Evolutionary conservation across 1,140 invertebrate genomes (phyloP).

Genomic region (Drosophila malerkotliana): DNA sequence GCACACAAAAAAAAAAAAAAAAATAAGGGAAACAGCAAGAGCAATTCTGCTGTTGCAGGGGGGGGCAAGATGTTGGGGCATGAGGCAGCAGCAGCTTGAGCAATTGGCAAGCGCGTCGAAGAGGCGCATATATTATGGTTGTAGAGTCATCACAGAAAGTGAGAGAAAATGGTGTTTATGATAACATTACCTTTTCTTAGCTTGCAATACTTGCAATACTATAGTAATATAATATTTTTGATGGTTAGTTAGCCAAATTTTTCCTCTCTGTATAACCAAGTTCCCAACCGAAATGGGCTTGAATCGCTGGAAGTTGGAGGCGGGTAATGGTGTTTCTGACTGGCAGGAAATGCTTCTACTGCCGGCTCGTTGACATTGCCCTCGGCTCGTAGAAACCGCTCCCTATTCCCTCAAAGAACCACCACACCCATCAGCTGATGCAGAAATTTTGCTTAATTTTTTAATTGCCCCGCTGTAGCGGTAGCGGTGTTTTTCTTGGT

Average conservation of each 20-base stretch:
- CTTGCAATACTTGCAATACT: too few species aligned
- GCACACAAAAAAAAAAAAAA: conserved; percentile 11
- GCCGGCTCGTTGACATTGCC: conserved; percentile 66
- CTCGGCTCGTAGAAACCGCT: not conserved
- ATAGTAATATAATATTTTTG: too few species aligned
- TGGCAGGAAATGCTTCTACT: conserved; percentile 64
- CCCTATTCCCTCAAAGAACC: not conserved
- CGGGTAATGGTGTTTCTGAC: conserved; percentile 7
- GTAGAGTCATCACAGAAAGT: not conserved
- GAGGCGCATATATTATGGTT: conserved; percentile 75
- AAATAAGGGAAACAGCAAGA: not conserved
- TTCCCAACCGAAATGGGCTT: conserved; percentile 2
- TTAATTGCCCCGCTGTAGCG: conserved; percentile 63
- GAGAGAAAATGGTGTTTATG: not conserved
- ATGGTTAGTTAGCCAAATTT: not conserved
- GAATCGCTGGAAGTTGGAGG: not conserved
- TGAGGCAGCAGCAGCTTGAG: conserved; percentile 31
- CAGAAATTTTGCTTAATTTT: conserved; percentile 71
- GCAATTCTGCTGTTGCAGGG: not conserved
- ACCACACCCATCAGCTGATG: conserved; percentile 47
- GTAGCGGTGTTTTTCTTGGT: conserved; percentile 16
- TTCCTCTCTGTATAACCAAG: conserved; percentile 1
- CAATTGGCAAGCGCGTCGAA: conserved; percentile 78
- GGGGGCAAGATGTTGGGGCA: not conserved
- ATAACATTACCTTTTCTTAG: too few species aligned